Evolutionary conservation across 2,888 invertebrate genomes (phyloP).

Genomic region (Formica aserva): DNA sequence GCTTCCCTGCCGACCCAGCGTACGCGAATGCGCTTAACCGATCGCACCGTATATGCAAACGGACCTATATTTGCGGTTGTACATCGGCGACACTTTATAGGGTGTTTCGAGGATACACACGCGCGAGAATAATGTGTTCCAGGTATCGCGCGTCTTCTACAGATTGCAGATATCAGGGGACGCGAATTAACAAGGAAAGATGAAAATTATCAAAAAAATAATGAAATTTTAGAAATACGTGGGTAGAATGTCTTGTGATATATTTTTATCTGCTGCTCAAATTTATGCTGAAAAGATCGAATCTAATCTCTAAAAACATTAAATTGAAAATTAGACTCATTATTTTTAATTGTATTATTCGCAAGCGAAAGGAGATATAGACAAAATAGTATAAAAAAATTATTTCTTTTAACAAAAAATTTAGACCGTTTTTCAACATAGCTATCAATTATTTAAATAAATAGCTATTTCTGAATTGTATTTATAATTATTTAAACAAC

Average conservation of each 20-base stretch:
- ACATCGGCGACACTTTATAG: constrained; percentile 49
- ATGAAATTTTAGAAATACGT: background rate
- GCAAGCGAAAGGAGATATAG: background rate
- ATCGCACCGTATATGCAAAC: constrained; percentile 45
- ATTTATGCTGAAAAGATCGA: background rate
- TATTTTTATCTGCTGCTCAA: background rate
- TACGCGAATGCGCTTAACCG: constrained; percentile 68
- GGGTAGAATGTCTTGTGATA: background rate
- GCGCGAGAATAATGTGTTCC: background rate
- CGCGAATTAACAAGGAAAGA: background rate
- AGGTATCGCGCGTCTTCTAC: background rate
- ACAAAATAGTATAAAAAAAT: too few relatives aligned
- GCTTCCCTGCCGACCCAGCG: constrained; percentile 48
- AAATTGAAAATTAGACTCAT: background rate
- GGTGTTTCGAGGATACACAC: constrained; percentile 16
- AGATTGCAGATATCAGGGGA: background rate
- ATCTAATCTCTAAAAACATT: background rate
- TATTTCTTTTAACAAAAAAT: too few relatives aligned
- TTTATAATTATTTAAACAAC: too few relatives aligned
- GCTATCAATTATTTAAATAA: too few relatives aligned
- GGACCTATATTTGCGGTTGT: constrained; percentile 53
- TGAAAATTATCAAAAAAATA: background rate
- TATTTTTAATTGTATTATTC: background rate
- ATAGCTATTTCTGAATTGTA: too few relatives aligned
- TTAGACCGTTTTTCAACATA: too few relatives aligned